Evolutionary conservation across 2,113 vertebrate genomes (phyloP).

Genomic region (Pleuronectes platessa): DNA sequence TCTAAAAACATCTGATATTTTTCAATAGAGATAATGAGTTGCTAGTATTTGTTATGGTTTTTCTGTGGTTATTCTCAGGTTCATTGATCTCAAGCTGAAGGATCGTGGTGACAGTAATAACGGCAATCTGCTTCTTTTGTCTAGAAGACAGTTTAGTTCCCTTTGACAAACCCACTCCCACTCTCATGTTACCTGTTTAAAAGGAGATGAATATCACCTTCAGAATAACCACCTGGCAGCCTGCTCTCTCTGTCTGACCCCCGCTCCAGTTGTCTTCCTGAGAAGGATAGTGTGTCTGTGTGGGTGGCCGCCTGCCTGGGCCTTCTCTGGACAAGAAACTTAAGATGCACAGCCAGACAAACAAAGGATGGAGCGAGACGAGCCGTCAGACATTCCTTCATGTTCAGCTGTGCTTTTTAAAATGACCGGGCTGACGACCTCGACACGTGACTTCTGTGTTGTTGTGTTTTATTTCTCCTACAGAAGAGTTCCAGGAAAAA

Average conservation of each 20-base stretch:
- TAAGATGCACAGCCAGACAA: constrained; percentile 21
- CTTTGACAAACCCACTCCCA: too few species aligned
- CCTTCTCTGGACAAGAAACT: constrained; percentile 25
- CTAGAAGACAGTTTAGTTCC: neutral
- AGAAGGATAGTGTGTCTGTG: neutral
- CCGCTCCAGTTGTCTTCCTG: constrained; percentile 9
- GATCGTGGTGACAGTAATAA: neutral
- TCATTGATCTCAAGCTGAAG: neutral
- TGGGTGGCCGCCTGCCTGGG: neutral
- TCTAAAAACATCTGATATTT: too few species aligned
- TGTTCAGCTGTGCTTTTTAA: constrained; percentile 19
- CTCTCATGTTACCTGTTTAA: too few species aligned
- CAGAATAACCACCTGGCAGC: neutral
- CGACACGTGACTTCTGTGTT: constrained; percentile 27
- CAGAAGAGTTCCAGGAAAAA: constrained; percentile 91
- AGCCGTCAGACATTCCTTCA: constrained; percentile 24
- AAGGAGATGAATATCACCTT: too few species aligned
- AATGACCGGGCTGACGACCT: constrained; percentile 14
- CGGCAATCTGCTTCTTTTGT: neutral
- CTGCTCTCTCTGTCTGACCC: constrained; percentile 7
- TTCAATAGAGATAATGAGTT: too few species aligned
- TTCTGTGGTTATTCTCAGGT: too few species aligned
- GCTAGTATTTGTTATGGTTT: too few species aligned
- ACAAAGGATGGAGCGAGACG: constrained; percentile 19
- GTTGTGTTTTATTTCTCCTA: constrained; percentile 46